A percentile compares a stretch with the other conserved stretches of the same genome.
Evolutionary conservation across 2,113 vertebrate species (phyloP).

Genomic region (Microtus pennsylvanicus): DNA sequence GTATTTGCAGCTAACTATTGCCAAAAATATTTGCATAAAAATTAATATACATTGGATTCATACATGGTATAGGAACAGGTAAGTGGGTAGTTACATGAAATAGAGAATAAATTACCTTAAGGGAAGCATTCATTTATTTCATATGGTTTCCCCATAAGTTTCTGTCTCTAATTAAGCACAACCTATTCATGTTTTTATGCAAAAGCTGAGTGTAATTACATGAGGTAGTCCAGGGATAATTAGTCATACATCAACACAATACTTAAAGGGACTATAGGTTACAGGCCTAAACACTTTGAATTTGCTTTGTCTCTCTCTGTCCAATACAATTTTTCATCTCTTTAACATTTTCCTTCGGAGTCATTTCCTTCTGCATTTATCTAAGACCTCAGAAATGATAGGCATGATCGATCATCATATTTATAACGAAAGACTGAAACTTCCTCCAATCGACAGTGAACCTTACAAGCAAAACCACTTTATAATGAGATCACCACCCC

Average conservation of each 20-base stretch:
- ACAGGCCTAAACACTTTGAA: not conserved
- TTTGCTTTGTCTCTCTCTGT: not conserved
- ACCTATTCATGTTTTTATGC: slow-evolving; percentile 41
- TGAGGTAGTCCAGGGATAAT: not conserved
- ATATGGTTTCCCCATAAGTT: not conserved
- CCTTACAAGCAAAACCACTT: not conserved
- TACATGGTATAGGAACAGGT: not conserved
- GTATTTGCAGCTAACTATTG: slow-evolving; percentile 7
- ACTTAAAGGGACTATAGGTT: not conserved
- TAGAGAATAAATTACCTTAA: slow-evolving; percentile 48
- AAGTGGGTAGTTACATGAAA: not conserved
- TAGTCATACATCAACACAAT: not conserved
- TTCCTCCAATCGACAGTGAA: not conserved
- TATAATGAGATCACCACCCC: not conserved
- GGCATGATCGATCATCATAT: not conserved
- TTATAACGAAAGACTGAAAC: not conserved
- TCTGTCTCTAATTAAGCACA: not conserved
- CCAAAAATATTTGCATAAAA: slow-evolving; percentile 31
- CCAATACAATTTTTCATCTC: not conserved
- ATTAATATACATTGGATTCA: slow-evolving; percentile 31
- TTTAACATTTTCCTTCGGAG: not conserved
- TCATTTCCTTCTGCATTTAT: not conserved
- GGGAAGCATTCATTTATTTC: not conserved
- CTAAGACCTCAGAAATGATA: not conserved
- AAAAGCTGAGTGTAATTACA: not conserved